Base-by-base conservation (phyloP, 2,888 invertebrate species). In the Gymnoscelis rufifasciata region DNA sequence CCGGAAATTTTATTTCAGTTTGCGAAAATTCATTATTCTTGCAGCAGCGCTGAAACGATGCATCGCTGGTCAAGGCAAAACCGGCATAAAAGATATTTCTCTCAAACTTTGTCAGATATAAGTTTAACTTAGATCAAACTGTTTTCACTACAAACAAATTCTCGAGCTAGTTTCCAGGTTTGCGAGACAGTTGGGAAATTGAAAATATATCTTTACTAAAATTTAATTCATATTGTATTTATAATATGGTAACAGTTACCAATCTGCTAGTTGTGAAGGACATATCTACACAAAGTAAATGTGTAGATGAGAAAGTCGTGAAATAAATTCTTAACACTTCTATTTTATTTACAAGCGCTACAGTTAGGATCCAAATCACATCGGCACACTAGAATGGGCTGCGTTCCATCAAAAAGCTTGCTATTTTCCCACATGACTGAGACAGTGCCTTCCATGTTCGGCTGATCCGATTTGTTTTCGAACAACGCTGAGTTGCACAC, bases 351-450 rank as follows among this genome's bases (percentile, higher is more conserved):
- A 58, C 79, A 80, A 45, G 69, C 74, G 7, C 50, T 50, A 52
- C 79, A 80, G 44, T 50, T 54, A 15, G 68, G 62, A 39, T 75
- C 74, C 43, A 79, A 60, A 63, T 82, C 79, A 61, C 81, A 78
- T 28, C 76, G 67, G 43, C 80, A 80, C 31, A 82, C 71, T 61
- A 65, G 63, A 50, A 83, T 68, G 8, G 65, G 64, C 8, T 71
- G 46, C 8, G 60, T 64, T 50, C 82, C 81, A 48, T 83, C 82
- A 56, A 83, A 77, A 44, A 62, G 51, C 56, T 83, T 83, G 37
- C 59, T 71, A 43, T 69, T 68, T 59, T 82, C 77, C 81, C 82
- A 83, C 26, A 79, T 51, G 28, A 81, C 74, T 11, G 72, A 62
- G 8, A 78, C 71, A 43, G 56, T 70, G 7, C 81, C 83, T 27